phyloP scores from a whole-genome alignment of 2,888 invertebrate genomes.

The Belgica antarctica region DNA sequence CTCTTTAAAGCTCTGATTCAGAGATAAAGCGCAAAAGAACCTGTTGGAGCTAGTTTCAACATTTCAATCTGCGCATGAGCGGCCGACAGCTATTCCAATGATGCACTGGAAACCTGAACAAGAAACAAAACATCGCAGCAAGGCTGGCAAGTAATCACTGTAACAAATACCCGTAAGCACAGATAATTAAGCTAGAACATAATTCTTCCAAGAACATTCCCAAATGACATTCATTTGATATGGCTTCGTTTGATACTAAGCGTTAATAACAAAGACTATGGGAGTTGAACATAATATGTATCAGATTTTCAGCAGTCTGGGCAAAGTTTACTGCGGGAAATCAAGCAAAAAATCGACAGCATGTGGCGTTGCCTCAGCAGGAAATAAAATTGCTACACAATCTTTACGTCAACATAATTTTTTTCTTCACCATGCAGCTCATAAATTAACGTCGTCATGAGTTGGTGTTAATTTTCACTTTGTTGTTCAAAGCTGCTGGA shows the following conservation, averaged over 20 bases:
- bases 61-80: neutral
- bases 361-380: neutral
- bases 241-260: neutral
- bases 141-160: no score
- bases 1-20: neutral
- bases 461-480: no score
- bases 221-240: no score
- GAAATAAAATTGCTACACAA: conserved; percentile 21
- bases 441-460: neutral
- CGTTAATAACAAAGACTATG: neutral
- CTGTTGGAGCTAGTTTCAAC: conserved; percentile 27
- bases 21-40: neutral
- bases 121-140: no score
- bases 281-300: neutral
- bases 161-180: no score
- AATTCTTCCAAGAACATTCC: no score
- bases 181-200: no score
- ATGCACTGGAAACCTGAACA: neutral
- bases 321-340: neutral
- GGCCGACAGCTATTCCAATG: neutral
- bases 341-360: neutral
- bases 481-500: no score
- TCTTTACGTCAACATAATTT: neutral
- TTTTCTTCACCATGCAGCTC: neutral
- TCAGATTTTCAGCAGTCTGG: neutral